phyloP scores from a whole-genome alignment of 1,140 invertebrate species.

The Drosophila sechellia region DNA sequence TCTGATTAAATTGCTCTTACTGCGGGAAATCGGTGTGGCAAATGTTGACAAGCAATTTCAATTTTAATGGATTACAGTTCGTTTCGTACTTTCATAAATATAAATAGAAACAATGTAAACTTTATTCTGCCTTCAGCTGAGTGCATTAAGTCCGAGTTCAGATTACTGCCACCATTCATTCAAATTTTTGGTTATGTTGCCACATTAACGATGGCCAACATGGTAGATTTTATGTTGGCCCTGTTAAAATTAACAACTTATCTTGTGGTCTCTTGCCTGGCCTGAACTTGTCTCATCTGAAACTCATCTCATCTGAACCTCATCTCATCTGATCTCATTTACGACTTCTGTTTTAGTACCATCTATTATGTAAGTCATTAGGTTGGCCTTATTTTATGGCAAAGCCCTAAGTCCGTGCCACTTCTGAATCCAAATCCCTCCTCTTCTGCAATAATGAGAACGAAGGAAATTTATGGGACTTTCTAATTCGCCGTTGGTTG shows the following conservation, averaged over 20 bases:
- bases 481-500: conserved; percentile 57
- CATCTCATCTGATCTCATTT: conserved; percentile 62
- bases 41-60: conserved; percentile 21
- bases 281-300: conserved; percentile 25
- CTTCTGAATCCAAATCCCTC: neutral
- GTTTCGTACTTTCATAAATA: too few species aligned
- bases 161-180: neutral
- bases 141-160: neutral
- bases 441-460: conserved; percentile 37
- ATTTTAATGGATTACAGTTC: conserved; percentile 21
- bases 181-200: conserved; percentile 19
- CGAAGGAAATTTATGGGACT: conserved; percentile 59
- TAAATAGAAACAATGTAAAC: too few species aligned
- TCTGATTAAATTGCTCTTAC: conserved; percentile 37
- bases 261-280: neutral
- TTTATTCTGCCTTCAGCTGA: neutral
- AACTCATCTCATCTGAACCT: conserved; percentile 30
- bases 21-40: conserved; percentile 26
- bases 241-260: conserved; percentile 34
- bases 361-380: conserved; percentile 68
- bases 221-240: conserved; percentile 21
- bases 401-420: conserved; percentile 15
- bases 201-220: conserved; percentile 2
- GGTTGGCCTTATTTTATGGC: conserved; percentile 60
- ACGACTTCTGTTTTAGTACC: conserved; percentile 70